These are phyloP conservation scores for Melanostoma mellinum DNA, from an alignment of 2,888 invertebrate genomes.

Conservation along the genomic window DNA sequence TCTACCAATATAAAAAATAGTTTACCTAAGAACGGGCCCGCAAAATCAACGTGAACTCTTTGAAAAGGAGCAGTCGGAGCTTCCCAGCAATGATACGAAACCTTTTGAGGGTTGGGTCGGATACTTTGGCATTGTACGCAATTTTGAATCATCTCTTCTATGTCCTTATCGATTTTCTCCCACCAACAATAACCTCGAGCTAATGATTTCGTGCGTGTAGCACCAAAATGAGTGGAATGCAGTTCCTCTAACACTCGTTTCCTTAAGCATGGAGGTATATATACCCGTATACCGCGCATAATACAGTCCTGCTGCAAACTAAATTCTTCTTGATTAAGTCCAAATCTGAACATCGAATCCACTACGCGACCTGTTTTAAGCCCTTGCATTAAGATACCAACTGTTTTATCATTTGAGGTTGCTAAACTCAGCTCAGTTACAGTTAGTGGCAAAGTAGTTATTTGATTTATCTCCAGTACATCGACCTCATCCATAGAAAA, in stretches of 20 bases:
- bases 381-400: slow-evolving; percentile 12
- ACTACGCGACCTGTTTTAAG: slow-evolving; percentile 27
- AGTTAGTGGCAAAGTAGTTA: neutral
- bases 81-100: slow-evolving; percentile 46
- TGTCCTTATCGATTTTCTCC: slow-evolving; percentile 69
- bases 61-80: slow-evolving; percentile 65
- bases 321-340: slow-evolving; percentile 16
- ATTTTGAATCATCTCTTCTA: slow-evolving; percentile 67
- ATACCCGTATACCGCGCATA: slow-evolving; percentile 15
- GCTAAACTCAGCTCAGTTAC: neutral
- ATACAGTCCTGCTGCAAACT: slow-evolving; percentile 13
- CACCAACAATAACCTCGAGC: slow-evolving; percentile 72
- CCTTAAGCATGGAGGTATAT: neutral
- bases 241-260: slow-evolving; percentile 29
- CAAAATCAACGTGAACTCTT: slow-evolving; percentile 69
- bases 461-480: too few species aligned
- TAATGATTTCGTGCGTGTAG: slow-evolving; percentile 49
- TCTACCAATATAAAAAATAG: slow-evolving; percentile 78
- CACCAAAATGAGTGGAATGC: slow-evolving; percentile 61
- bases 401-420: slow-evolving; percentile 23
- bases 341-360: neutral
- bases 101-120: slow-evolving; percentile 32
- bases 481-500: too few species aligned
- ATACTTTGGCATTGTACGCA: slow-evolving; percentile 40
- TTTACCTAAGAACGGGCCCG: slow-evolving; percentile 45